phyloP scores from a whole-genome alignment of 2,888 invertebrate genomes.

The Cosmorhoe ocellata region DNA sequence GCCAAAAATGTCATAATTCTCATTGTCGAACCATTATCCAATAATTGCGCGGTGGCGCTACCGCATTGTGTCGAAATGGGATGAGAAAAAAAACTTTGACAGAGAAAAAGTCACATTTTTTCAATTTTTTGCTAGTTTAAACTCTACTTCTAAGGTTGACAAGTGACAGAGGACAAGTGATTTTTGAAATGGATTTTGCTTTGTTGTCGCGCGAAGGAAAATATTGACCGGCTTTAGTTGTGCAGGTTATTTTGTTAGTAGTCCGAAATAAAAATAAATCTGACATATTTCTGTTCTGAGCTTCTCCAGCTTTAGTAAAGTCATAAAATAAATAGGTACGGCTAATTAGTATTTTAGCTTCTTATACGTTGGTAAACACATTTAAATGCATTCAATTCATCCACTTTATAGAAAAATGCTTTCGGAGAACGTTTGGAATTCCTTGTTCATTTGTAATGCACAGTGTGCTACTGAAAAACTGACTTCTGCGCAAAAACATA shows the following conservation, averaged over 20 bases:
- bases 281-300: conserved; percentile 1
- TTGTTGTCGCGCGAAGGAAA: conserved; percentile 38
- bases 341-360: conserved; percentile 9
- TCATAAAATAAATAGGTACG: conserved; percentile 10
- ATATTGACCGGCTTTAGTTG: conserved; percentile 21
- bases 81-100: conserved; percentile 44
- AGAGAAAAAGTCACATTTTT: conserved; percentile 59
- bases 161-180: conserved; percentile 60
- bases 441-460: conserved; percentile 38
- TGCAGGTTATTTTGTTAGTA: conserved; percentile 27
- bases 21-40: conserved; percentile 45
- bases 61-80: conserved; percentile 58
- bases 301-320: conserved; percentile 4
- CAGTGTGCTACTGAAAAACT: conserved; percentile 52
- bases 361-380: conserved; percentile 5
- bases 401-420: conserved; percentile 11
- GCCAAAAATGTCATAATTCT: conserved; percentile 65
- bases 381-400: conserved; percentile 20
- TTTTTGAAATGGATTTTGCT: conserved; percentile 47
- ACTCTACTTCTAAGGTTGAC: conserved; percentile 42
- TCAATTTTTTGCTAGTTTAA: conserved; percentile 47
- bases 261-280: conserved; percentile 5
- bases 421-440: conserved; percentile 26
- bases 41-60: conserved; percentile 73
- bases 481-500: conserved; percentile 68